Evolutionary conservation across 2,888 invertebrate genomes (phyloP).

Genomic region (Empis livida): DNA sequence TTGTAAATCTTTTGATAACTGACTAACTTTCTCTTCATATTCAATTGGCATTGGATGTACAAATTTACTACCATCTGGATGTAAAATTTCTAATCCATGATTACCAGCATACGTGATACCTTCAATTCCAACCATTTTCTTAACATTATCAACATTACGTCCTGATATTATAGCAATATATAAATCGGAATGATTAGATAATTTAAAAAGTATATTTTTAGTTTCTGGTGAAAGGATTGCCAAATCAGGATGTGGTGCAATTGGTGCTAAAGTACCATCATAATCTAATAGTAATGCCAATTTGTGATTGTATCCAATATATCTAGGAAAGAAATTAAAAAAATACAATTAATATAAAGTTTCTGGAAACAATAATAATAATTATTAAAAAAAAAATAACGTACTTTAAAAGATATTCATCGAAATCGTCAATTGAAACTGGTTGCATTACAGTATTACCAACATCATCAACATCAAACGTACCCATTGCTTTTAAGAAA

Average conservation of each 20-base stretch:
- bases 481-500: slow-evolving; percentile 78
- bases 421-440: slow-evolving; percentile 81
- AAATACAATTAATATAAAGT: background rate
- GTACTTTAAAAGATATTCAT: slow-evolving; percentile 76
- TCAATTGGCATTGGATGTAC: slow-evolving; percentile 84
- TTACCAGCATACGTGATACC: slow-evolving; percentile 85
- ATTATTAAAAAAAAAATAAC: slow-evolving; percentile 21
- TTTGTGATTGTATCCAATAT: slow-evolving; percentile 76
- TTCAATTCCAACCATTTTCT: slow-evolving; percentile 81
- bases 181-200: slow-evolving; percentile 74
- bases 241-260: slow-evolving; percentile 79
- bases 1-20: slow-evolving; percentile 63
- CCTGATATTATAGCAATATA: slow-evolving; percentile 81
- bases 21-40: slow-evolving; percentile 65
- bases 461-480: slow-evolving; percentile 67
- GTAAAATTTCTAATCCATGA: slow-evolving; percentile 77
- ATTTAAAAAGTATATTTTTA: slow-evolving; percentile 65
- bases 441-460: slow-evolving; percentile 79
- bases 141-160: slow-evolving; percentile 75
- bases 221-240: slow-evolving; percentile 77
- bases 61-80: slow-evolving; percentile 82
- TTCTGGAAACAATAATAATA: too few species aligned
- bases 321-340: slow-evolving; percentile 42
- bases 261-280: slow-evolving; percentile 79
- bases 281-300: slow-evolving; percentile 73